Conservation (phyloP, 2,113 vertebrate species). For the Hypocryptadius cinnamomeus region DNA sequence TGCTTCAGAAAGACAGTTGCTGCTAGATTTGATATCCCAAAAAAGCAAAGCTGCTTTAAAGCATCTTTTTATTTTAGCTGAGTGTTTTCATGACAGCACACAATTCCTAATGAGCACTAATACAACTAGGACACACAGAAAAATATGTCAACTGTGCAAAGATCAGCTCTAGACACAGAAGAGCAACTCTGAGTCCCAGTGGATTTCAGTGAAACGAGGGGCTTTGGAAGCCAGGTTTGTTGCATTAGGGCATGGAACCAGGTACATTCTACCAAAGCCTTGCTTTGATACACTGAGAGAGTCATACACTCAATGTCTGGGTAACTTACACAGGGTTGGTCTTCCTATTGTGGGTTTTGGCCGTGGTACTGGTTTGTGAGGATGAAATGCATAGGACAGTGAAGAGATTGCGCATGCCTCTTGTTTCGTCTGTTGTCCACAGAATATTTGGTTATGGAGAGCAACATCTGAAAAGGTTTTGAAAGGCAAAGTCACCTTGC, state of each 20-base stretch:
- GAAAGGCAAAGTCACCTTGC: conserved; percentile 50
- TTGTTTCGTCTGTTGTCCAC: neutral
- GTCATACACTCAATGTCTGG: accelerated
- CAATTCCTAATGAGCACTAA: neutral
- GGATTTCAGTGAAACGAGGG: neutral
- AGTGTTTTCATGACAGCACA: conserved; percentile 18
- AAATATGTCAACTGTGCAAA: neutral
- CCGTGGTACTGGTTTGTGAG: neutral
- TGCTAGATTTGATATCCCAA: conserved; percentile 8
- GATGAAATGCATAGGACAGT: accelerated
- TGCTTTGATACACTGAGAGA: neutral
- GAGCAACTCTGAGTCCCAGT: neutral
- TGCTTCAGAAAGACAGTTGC: conserved; percentile 18
- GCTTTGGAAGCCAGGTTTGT: neutral
- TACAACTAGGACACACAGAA: conserved; percentile 12
- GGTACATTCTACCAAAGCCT: neutral
- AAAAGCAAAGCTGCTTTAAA: conserved; percentile 37
- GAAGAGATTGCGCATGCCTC: neutral
- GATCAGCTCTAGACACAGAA: neutral
- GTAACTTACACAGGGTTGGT: neutral
- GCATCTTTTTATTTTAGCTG: conserved; percentile 5
- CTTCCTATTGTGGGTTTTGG: neutral
- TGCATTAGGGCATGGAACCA: accelerated
- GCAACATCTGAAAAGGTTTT: neutral
- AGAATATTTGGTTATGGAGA: neutral